Evolutionary conservation across 2,888 invertebrate species (phyloP), one percentile per base, ranked within the genome.

Genomic region (Perizoma flavofasciatum): DNA sequence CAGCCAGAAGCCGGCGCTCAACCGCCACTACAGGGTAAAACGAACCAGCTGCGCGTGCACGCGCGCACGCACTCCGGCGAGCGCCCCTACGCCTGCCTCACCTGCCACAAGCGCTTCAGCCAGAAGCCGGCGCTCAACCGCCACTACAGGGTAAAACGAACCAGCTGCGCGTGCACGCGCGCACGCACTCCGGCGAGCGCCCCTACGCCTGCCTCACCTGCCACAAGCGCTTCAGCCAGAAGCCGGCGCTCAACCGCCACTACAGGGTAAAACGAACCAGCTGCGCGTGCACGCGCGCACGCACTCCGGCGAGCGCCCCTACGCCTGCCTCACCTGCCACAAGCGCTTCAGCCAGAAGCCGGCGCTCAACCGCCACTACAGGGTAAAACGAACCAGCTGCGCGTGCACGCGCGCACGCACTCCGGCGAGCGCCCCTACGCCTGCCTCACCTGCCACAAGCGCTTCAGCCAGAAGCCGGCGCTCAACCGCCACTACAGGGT

Each of bases 401-500:
- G 54, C 4, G 10, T 49, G 6, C 59, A 59, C 35, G n/a, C 40
- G 10, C 49, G 90, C 0, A 82, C 82, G 0, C 90, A 90, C 72
- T 83, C 89, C 0, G 90, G 90, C 5, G 88, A 88, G 69, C 69
- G 78, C 4, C 90, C 89, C 0, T 81, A 77, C 74, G 46, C 71
- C 0, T 89, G 89, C 61, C 5, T 34, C 0, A 50, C 46, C 0
- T 89, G 89, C 61, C 49, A 63, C 0, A 80, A 82, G 54, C 70
- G 78, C 1, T 92, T 93, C 79, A 80, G 77, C 0, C 92, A 93
- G 77, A 87, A 87, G 33, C 86, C 92, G 0, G 86, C 92, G 1
- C 77, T 92, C 5, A 92, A 88, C 61, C 71, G 90, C 62, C 94
- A 94, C 64, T 90, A 89, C 71, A 86, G 93, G 74, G 93, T 93